Evolutionary conservation across 2,113 vertebrate species (phyloP).

Genomic region (Strix uralensis): DNA sequence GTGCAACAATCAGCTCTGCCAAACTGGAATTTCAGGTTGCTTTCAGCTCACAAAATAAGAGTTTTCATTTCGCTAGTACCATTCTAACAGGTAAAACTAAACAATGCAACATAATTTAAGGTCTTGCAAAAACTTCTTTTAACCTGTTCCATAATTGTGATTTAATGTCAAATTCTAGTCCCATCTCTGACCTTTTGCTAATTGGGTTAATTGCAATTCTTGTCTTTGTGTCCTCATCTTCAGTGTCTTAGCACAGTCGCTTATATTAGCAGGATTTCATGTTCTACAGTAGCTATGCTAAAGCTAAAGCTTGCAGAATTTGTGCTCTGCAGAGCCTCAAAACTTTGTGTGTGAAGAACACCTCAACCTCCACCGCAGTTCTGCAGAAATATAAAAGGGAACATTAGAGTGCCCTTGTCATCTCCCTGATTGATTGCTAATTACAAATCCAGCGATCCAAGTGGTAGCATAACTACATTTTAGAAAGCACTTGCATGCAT

Average conservation of each 20-base stretch:
- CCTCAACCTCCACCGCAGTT: background rate
- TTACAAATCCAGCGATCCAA: background rate
- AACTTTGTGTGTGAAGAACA: background rate
- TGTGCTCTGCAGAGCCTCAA: background rate
- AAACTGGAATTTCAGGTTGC: slow-evolving; percentile 61
- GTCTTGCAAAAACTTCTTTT: background rate
- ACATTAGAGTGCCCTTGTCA: background rate
- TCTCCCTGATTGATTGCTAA: background rate
- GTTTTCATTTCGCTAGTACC: background rate
- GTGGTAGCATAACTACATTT: background rate
- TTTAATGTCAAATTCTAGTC: background rate
- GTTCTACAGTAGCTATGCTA: background rate
- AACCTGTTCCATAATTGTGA: background rate
- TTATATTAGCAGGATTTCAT: background rate
- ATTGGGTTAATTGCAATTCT: background rate
- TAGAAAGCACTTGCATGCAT: background rate
- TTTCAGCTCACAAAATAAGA: slow-evolving; percentile 4
- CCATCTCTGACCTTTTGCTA: background rate
- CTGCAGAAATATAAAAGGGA: background rate
- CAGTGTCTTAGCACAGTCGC: background rate
- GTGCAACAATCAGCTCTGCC: background rate
- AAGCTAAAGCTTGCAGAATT: background rate
- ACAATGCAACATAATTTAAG: background rate
- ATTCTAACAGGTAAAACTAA: background rate
- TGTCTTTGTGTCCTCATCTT: background rate